phyloP scores from a whole-genome alignment of 64 coral and sea anemone genomes.

The Astreopora myriophthalma region DNA sequence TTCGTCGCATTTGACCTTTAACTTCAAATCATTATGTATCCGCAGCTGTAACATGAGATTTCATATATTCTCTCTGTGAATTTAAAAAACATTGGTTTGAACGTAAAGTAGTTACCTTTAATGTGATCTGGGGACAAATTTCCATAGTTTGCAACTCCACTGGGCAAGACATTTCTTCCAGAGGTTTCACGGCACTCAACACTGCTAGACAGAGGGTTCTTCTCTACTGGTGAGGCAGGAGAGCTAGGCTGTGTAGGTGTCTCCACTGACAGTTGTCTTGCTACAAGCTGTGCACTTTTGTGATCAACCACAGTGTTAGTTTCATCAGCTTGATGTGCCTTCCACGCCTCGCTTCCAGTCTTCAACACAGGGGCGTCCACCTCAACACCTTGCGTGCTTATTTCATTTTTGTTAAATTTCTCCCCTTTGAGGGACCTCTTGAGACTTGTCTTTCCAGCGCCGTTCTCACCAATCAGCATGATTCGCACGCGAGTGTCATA shows the following conservation, averaged over 20 bases:
- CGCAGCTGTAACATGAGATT: too few species aligned
- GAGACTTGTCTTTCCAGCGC: slow-evolving; percentile 30
- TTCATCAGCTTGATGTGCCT: background rate
- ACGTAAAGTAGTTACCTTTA: background rate
- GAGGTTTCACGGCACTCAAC: background rate
- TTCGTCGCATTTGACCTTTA: too few species aligned
- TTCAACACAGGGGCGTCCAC: background rate
- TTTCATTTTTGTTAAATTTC: slow-evolving; percentile 8
- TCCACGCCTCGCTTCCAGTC: background rate
- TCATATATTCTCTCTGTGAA: too few species aligned
- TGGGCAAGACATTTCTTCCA: background rate
- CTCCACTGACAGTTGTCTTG: background rate
- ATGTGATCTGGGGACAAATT: background rate
- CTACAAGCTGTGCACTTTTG: slow-evolving; percentile 23
- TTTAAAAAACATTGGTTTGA: background rate
- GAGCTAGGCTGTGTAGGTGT: background rate
- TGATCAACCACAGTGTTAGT: slow-evolving; percentile 18
- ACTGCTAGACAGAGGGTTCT: background rate
- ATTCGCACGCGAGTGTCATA: slow-evolving; percentile 11
- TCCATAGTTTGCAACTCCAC: background rate
- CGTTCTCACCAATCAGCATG: slow-evolving; percentile 17
- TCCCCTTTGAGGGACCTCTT: slow-evolving; percentile 14
- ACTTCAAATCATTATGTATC: too few species aligned
- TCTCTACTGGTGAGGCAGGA: background rate
- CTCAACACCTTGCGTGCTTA: background rate